phyloP scores from a whole-genome alignment of 1,140 invertebrate genomes.

The Spodoptera litura region DNA sequence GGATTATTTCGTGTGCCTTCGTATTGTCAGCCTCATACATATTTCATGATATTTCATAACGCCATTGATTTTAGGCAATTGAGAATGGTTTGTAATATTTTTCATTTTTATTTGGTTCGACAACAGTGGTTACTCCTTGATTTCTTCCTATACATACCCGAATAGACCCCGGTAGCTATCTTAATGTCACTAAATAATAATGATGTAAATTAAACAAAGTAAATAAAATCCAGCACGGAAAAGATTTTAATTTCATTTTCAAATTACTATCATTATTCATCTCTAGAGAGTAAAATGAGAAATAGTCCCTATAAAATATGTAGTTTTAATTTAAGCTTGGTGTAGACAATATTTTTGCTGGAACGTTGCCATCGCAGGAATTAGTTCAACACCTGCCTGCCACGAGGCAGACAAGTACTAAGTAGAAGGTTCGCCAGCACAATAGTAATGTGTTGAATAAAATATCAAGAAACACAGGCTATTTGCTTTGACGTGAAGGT shows the following conservation, averaged over 20 bases:
- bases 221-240: too few relatives aligned
- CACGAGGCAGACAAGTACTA: neutral
- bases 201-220: neutral
- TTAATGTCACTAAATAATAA: too few relatives aligned
- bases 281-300: slow-evolving; percentile 18
- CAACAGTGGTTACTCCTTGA: too few relatives aligned
- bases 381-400: slow-evolving; percentile 62
- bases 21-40: too few relatives aligned
- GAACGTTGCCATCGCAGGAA: slow-evolving; percentile 57
- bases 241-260: slow-evolving; percentile 24
- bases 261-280: slow-evolving; percentile 36
- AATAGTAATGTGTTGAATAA: too few relatives aligned
- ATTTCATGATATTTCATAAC: too few relatives aligned
- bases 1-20: neutral
- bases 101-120: too few relatives aligned
- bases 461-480: too few relatives aligned
- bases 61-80: too few relatives aligned
- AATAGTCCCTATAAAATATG: slow-evolving; percentile 39
- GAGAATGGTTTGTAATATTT: too few relatives aligned
- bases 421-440: neutral
- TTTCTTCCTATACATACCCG: too few relatives aligned
- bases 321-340: slow-evolving; percentile 44
- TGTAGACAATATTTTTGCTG: slow-evolving; percentile 49
- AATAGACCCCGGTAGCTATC: too few relatives aligned
- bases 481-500: neutral